Evolutionary conservation across 2,888 invertebrate genomes (phyloP).

Genomic region (Aromia moschata): DNA sequence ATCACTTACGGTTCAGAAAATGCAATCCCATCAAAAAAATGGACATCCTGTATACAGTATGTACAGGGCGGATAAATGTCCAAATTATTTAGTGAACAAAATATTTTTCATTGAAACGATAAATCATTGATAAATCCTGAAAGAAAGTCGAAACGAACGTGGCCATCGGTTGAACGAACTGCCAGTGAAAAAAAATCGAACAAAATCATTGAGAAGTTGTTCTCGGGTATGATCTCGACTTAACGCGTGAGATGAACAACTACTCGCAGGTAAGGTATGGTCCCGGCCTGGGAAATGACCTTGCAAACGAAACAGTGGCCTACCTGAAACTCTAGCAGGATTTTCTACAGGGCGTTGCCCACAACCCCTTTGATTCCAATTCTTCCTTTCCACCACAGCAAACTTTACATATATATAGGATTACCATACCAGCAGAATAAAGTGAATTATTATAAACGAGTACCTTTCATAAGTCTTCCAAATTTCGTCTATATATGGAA

Average conservation of each 20-base stretch:
- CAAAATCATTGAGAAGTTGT: conserved; percentile 20
- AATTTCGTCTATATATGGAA: too few relatives aligned
- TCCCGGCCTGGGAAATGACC: conserved; percentile 46
- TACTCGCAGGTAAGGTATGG: conserved; percentile 38
- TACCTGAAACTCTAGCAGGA: conserved; percentile 40
- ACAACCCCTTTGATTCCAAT: conserved; percentile 30
- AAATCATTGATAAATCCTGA: too few relatives aligned
- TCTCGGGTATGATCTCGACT: conserved; percentile 23
- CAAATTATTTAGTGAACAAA: too few relatives aligned
- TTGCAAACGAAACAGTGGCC: conserved; percentile 49
- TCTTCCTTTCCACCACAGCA: conserved; percentile 30
- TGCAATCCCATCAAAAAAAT: too few relatives aligned
- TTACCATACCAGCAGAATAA: too few relatives aligned
- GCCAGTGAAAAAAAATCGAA: not conserved
- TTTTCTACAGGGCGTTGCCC: conserved; percentile 43
- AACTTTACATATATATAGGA: too few relatives aligned
- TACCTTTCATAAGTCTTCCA: too few relatives aligned
- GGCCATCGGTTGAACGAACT: conserved; percentile 12
- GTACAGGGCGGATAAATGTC: too few relatives aligned
- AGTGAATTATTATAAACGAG: too few relatives aligned
- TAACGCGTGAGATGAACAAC: conserved; percentile 42
- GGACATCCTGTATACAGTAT: too few relatives aligned
- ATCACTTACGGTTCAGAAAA: too few relatives aligned
- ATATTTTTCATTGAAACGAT: too few relatives aligned
- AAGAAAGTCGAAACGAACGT: not conserved